Evolutionary conservation across 1,140 invertebrate species (phyloP), one percentile per base, ranked within the genome.

Genomic region (Micrasema longulum): DNA sequence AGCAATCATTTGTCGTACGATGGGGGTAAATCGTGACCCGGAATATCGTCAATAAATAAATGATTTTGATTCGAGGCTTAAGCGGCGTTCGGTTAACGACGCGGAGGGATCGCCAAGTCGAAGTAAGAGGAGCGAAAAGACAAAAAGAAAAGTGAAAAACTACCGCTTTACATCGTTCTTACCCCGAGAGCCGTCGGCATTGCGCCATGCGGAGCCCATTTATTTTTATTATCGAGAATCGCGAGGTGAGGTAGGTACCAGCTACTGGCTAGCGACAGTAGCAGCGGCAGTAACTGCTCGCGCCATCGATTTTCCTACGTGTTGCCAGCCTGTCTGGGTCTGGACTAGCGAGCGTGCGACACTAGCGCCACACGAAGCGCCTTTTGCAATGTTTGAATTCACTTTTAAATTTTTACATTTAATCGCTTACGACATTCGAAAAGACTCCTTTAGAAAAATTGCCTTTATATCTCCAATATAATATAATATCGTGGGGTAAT

Each of bases 301-400:
- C 38, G 38, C 64, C 64, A 67, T 67, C 64, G 64, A 67, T 67
- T 67, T 67, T 53, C 48, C 64, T 14, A 20, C 26, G 57, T 67
- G 64, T 67, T 67, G 64, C 64, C 64, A 53, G 48, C 64, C 64
- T 38, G 64, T 67, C 64, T 67, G 64, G n/a, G n/a, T n/a, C n/a
- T n/a, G n/a, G n/a, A n/a, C n/a, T n/a, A n/a, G n/a, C 47, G 22
- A 31, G 22, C 64, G 38, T 31, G 31, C 64, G 45, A 52, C 45
- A n/a, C 47, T n/a, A 22, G 31, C 16, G 14, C 91, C 93, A 93
- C 88, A 95, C 94, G 85, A 2, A 45, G 41, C 12, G 41, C 16
- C 16, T 5, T 2, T 0, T 45, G 12, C 0, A 38, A 38, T 12
- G 5, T 38, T 38, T 5, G 36, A 38, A 38, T 12, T 38, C 36